These are phyloP conservation scores for Rhopalosiphum maidis DNA, from an alignment of 1,140 invertebrate species.

Conservation along the genomic window DNA sequence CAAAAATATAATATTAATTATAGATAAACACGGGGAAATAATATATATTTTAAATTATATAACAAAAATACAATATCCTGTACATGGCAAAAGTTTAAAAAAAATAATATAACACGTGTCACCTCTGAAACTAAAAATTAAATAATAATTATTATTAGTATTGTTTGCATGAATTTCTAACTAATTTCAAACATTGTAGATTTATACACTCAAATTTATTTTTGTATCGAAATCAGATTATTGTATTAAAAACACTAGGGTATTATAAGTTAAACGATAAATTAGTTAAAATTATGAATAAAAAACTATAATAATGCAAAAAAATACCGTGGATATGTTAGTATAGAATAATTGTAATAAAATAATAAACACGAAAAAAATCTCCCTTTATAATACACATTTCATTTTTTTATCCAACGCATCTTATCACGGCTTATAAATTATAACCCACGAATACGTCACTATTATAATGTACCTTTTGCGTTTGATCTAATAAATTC, in stretches of 20 bases:
- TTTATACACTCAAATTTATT: neutral
- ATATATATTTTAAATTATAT: neutral
- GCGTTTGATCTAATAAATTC: neutral
- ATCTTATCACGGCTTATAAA: neutral
- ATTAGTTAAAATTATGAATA: neutral
- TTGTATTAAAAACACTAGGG: neutral
- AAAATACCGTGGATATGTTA: neutral
- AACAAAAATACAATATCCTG: no score
- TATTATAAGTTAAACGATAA: neutral
- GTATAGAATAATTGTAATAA: neutral
- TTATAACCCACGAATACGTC: neutral
- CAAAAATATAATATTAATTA: constrained; percentile 6
- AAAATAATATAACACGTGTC: neutral
- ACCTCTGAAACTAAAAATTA: neutral
- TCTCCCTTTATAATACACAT: neutral
- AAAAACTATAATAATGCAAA: neutral
- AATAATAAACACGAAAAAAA: neutral
- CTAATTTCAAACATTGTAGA: neutral
- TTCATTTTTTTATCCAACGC: neutral
- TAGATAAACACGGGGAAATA: neutral
- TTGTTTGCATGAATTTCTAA: neutral
- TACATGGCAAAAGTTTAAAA: neutral
- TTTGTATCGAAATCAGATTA: neutral
- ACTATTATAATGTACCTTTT: neutral
- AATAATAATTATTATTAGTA: neutral